phyloP scores from a whole-genome alignment of 2,797 vertebrate genomes.

The Avahi laniger region DNA sequence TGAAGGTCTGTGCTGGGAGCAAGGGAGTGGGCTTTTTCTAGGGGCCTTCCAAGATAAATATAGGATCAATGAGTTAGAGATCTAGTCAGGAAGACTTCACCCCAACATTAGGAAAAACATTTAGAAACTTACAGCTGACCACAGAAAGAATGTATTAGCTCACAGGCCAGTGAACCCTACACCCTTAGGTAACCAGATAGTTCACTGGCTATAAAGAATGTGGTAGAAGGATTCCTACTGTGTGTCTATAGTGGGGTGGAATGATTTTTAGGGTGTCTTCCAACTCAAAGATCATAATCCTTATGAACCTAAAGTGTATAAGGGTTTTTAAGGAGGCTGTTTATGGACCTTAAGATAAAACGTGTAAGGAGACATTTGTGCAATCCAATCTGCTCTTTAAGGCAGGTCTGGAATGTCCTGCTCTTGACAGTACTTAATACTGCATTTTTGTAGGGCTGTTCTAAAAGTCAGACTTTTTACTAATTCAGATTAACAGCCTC shows the following conservation, averaged over 20 bases:
- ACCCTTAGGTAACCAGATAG: neutral
- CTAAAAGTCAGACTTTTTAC: slow-evolving; percentile 65
- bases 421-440: neutral
- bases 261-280: neutral
- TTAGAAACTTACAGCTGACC: neutral
- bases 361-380: neutral
- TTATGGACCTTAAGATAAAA: neutral
- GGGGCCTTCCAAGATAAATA: neutral
- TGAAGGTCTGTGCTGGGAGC: neutral
- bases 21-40: neutral
- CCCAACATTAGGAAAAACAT: neutral
- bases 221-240: neutral
- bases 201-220: neutral
- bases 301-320: neutral
- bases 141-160: neutral
- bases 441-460: neutral
- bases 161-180: neutral
- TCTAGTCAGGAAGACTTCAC: neutral
- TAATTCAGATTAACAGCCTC: slow-evolving; percentile 72
- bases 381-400: neutral
- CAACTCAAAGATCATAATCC: neutral
- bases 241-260: neutral
- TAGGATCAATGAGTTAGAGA: neutral
- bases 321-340: neutral
- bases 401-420: neutral